Percentiles rank a stretch among this genome's conserved stretches.
These are phyloP conservation scores for Hippocampus mohnikei DNA, from an alignment of 2,113 vertebrate species.

Conservation along the genomic window DNA sequence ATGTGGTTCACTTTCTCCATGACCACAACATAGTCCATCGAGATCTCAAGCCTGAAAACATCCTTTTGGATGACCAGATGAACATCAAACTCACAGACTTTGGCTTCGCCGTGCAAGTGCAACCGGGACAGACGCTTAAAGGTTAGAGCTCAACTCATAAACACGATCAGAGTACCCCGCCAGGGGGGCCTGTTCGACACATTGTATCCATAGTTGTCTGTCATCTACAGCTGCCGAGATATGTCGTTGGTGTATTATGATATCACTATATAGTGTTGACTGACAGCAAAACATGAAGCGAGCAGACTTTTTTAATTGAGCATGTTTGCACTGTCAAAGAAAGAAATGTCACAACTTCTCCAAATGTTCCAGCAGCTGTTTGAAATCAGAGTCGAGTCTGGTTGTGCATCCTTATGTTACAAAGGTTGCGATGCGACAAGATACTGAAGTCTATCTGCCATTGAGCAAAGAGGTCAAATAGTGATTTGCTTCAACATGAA, in stretches of 20 bases:
- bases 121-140: constrained; percentile 77
- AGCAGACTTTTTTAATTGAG: background rate
- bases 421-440: constrained; percentile 57
- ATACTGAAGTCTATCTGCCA: constrained; percentile 46
- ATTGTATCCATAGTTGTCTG: background rate
- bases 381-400: constrained; percentile 9
- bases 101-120: constrained; percentile 87
- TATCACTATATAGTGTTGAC: background rate
- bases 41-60: constrained; percentile 97
- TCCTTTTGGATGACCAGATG: constrained; percentile 91
- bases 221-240: background rate
- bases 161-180: background rate
- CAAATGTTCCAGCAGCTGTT: constrained; percentile 27
- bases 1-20: constrained; percentile 88
- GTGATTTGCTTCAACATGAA: background rate
- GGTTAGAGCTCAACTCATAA: constrained; percentile 64
- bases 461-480: background rate
- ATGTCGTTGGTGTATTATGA: background rate
- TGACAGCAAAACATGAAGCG: background rate
- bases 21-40: constrained; percentile 87
- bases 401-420: constrained; percentile 35
- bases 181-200: background rate
- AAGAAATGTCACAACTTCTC: background rate
- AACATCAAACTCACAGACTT: constrained; percentile 98
- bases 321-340: background rate